phyloP scores from a whole-genome alignment of 2,888 invertebrate species.

The Ischnus inquisitorius region DNA sequence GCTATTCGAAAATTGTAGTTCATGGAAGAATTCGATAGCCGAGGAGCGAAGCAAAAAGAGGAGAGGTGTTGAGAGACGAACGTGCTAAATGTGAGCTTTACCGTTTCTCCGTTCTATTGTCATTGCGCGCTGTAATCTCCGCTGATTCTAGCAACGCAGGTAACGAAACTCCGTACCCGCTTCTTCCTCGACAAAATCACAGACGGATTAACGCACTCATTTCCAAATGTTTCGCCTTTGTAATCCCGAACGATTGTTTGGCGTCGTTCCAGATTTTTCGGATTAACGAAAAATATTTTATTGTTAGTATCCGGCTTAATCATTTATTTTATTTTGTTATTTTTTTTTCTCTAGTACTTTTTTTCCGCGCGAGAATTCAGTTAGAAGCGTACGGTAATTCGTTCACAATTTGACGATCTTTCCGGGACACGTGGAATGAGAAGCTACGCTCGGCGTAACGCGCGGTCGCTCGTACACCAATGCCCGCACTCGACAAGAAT shows the following conservation, averaged over 20 bases:
- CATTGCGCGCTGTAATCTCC: constrained; percentile 50
- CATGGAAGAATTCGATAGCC: constrained; percentile 1
- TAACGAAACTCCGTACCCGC: constrained; percentile 3
- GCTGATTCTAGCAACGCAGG: constrained; percentile 56
- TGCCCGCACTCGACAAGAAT: constrained; percentile 26
- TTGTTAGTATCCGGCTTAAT: no score
- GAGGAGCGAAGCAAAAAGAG: constrained; percentile 8
- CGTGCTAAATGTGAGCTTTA: constrained; percentile 38
- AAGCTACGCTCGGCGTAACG: constrained; percentile 46
- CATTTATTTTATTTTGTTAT: no score
- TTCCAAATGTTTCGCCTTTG: neutral
- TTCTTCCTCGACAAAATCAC: neutral
- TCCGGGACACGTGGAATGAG: constrained; percentile 52
- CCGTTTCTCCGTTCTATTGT: constrained; percentile 46
- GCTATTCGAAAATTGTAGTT: neutral
- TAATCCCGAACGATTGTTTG: neutral
- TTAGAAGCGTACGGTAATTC: constrained; percentile 51
- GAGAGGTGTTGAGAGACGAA: neutral
- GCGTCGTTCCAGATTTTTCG: neutral
- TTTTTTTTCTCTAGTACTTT: no score
- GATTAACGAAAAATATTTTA: neutral
- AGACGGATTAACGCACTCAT: constrained; percentile 19
- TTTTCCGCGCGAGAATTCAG: constrained; percentile 22
- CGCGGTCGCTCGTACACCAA: constrained; percentile 19
- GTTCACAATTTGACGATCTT: constrained; percentile 68